Conservation (phyloP, 2,113 vertebrate species). For the Anguilla rostrata region DNA sequence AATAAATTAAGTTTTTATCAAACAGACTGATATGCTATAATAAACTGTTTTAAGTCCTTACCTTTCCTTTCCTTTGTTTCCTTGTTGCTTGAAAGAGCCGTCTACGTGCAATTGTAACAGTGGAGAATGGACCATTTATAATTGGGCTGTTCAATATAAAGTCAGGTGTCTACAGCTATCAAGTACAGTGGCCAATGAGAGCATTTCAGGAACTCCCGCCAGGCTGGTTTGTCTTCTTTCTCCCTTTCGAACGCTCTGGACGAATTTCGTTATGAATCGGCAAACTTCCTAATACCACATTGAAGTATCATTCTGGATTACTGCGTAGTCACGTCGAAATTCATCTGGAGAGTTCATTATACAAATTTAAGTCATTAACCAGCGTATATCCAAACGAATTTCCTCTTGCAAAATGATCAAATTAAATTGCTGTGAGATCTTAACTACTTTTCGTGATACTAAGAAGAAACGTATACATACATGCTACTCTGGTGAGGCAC, state of each 20-base stretch:
- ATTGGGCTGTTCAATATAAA: conserved; percentile 12
- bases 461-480: no score
- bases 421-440: neutral
- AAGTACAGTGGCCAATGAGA: conserved; percentile 28
- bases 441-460: no score
- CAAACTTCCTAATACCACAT: neutral
- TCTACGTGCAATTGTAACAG: conserved; percentile 35
- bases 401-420: neutral
- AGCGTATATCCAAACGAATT: neutral
- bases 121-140: conserved; percentile 33
- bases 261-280: neutral
- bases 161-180: conserved; percentile 32
- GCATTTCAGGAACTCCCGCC: conserved; percentile 7
- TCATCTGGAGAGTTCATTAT: neutral
- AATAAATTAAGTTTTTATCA: neutral
- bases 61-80: conserved; percentile 4
- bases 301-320: neutral
- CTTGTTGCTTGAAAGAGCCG: conserved; percentile 18
- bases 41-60: neutral
- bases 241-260: no score
- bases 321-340: neutral
- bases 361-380: neutral
- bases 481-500: no score
- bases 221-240: neutral
- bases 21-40: neutral